phyloP scores from a whole-genome alignment of 92 coral and sea anemone species.

The Heteractis magnifica region DNA sequence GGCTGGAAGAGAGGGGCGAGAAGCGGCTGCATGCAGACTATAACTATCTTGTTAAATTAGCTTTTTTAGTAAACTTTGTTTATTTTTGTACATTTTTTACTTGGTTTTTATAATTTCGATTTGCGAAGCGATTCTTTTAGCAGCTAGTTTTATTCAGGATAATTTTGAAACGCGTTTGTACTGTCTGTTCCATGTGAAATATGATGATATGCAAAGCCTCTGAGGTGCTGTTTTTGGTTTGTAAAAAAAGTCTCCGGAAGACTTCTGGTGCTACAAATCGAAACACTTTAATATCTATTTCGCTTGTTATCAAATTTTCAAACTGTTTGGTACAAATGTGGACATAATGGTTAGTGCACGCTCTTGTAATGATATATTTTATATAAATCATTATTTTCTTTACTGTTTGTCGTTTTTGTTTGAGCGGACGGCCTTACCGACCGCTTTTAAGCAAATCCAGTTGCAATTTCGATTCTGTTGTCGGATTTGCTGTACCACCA shows the following conservation, averaged over 20 bases:
- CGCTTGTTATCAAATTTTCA: not conserved
- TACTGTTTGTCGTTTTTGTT: not conserved
- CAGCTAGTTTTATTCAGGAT: not conserved
- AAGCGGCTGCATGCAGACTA: not conserved
- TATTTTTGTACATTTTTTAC: conserved; percentile 2
- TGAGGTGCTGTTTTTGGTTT: no score
- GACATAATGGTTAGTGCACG: not conserved
- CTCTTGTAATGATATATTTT: not conserved
- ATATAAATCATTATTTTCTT: not conserved
- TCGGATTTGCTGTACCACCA: not conserved
- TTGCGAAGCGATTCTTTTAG: not conserved
- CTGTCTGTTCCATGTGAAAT: not conserved
- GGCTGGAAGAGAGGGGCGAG: no score
- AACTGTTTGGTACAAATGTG: not conserved
- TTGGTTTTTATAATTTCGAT: not conserved
- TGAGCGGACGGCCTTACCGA: not conserved
- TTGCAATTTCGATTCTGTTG: not conserved
- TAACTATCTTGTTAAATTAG: not conserved
- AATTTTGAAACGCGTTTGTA: not conserved
- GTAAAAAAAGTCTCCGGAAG: no score
- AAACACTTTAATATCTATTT: not conserved
- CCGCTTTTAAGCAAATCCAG: not conserved
- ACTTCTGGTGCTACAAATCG: not conserved
- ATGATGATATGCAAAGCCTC: not conserved
- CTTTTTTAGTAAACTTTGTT: not conserved